Evolutionary conservation across 2,888 invertebrate genomes (phyloP).

Genomic region (Cistogaster globosa): DNA sequence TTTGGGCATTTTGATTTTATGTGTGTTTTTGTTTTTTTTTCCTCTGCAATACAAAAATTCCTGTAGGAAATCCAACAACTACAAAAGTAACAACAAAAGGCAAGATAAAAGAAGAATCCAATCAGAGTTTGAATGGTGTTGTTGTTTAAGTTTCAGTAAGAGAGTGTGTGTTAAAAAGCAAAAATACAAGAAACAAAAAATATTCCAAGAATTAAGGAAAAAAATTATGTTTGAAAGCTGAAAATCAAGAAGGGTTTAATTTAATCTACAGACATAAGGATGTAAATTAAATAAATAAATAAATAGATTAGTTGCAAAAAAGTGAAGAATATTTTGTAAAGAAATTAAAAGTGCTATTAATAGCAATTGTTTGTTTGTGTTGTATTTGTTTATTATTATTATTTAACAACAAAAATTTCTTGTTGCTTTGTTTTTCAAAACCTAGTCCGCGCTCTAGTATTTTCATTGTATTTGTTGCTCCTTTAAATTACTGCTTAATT

Average conservation of each 20-base stretch:
- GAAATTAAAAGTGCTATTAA: slow-evolving; percentile 48
- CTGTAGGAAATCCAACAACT: slow-evolving; percentile 62
- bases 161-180: slow-evolving; percentile 23
- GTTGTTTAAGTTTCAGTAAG: not conserved
- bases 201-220: too few relatives aligned
- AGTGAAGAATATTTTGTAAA: not conserved
- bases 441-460: slow-evolving; percentile 5
- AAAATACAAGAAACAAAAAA: slow-evolving; percentile 32
- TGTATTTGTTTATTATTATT: not conserved
- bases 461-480: not conserved
- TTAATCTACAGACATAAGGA: not conserved
- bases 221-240: too few relatives aligned
- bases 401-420: not conserved
- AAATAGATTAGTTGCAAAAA: not conserved
- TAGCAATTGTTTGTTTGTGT: not conserved
- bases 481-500: not conserved
- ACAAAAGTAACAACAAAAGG: slow-evolving; percentile 39
- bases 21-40: slow-evolving; percentile 14
- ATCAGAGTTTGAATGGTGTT: slow-evolving; percentile 53
- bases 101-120: slow-evolving; percentile 59
- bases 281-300: slow-evolving; percentile 4
- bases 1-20: slow-evolving; percentile 34
- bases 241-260: too few relatives aligned
- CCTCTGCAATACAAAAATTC: slow-evolving; percentile 48
- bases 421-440: not conserved